phyloP scores from a whole-genome alignment of 2,888 invertebrate genomes.

The Euzophera pinguis region DNA sequence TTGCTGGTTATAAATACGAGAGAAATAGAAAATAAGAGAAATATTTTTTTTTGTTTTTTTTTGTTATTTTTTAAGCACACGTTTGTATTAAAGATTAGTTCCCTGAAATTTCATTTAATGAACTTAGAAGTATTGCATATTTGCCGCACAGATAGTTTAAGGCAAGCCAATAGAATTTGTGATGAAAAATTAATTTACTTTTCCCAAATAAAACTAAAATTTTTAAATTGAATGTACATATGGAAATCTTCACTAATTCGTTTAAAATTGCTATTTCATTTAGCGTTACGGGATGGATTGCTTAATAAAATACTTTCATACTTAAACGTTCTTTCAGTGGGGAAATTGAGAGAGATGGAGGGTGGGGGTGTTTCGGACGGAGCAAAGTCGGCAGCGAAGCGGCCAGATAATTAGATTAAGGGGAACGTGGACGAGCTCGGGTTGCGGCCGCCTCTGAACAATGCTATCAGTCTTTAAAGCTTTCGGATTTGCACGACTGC shows the following conservation, averaged over 20 bases:
- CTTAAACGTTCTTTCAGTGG: constrained; percentile 48
- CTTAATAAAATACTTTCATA: constrained; percentile 59
- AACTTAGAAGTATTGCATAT: too few relatives aligned
- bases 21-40: too few relatives aligned
- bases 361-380: constrained; percentile 46
- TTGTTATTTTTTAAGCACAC: too few relatives aligned
- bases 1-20: too few relatives aligned
- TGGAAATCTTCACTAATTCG: constrained; percentile 36
- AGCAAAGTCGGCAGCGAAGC: constrained; percentile 55
- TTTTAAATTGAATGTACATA: constrained; percentile 19
- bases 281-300: constrained; percentile 46
- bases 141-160: too few relatives aligned
- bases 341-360: constrained; percentile 53
- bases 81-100: too few relatives aligned
- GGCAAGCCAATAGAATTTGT: too few relatives aligned
- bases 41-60: too few relatives aligned
- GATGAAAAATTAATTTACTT: neutral
- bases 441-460: constrained; percentile 55
- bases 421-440: constrained; percentile 56
- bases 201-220: constrained; percentile 20
- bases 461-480: constrained; percentile 59
- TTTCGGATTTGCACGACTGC: constrained; percentile 53
- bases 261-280: constrained; percentile 45
- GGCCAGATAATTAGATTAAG: constrained; percentile 74
- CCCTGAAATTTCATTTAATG: too few relatives aligned